Evolutionary conservation across 2,888 invertebrate species (phyloP), one percentile per base, ranked within the genome.

Genomic region (Odontomyia ornata): DNA sequence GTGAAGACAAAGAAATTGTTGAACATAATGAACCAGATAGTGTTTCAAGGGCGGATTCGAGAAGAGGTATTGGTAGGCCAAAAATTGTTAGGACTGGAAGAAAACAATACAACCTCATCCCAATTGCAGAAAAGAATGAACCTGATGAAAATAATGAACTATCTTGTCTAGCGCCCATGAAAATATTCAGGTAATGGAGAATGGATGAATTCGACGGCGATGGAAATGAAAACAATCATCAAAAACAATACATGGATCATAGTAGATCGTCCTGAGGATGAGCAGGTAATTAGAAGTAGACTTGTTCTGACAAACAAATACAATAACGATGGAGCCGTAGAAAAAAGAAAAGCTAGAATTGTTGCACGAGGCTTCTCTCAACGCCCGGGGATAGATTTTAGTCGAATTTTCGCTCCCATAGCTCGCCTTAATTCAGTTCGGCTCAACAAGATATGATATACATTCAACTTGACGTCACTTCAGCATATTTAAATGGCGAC

Each of bases 401-500:
- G 25, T 27, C 52, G 56, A 18, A 56, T 18, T 18, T 56, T 72
- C 1, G 72, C 28, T 7, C 56, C 56, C 13, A 30, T 72, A 30
- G 72, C 72, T 15, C 21, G 57, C 3, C 56, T 72, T 1, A 56
- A 56, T 21, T 56, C 72, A 13, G 79, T 80, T 77, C 77, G 80
- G 60, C 52, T 81, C 1, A 80, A 76, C 23, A 69, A 1, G 69
- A 78, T 5, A 76, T 81, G 27, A 77, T 78, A 15, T 76, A 81
- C 9, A 77, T 78, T 21, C 81, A 81, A 52, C 65, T 79, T 47
- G 80, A 81, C 76, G 79, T 82, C 28, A 80, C 80, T 5, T 80
- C 80, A 23, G 80, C 81, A 2, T 80, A 80, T 75, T 64, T 82
- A 30, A 80, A 81, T 43, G 80, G 79, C 18, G 73, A 65, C 13